Percentiles rank a stretch among this genome's conserved stretches.
Conservation (phyloP, 1,140 invertebrate species). For the Acromyrmex heyeri region DNA sequence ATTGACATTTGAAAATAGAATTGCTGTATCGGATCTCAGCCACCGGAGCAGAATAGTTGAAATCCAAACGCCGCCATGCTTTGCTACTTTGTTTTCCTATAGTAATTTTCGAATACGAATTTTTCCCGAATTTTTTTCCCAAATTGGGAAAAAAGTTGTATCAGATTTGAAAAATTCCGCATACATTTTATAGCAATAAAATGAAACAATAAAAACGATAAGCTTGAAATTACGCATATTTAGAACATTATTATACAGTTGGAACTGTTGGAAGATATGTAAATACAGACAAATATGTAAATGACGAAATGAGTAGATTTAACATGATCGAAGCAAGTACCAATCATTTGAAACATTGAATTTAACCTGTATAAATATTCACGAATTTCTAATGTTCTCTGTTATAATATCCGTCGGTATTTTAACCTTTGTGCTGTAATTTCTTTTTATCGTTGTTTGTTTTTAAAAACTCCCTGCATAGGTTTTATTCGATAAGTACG, state of each 20-base stretch:
- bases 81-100: too few species aligned
- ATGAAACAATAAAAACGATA: neutral
- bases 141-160: neutral
- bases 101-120: too few species aligned
- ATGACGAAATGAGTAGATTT: constrained; percentile 33
- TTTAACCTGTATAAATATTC: constrained; percentile 16
- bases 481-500: neutral
- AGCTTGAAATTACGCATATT: constrained; percentile 9
- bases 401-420: constrained; percentile 6
- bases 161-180: neutral
- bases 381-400: neutral
- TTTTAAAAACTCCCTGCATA: constrained; percentile 12
- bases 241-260: constrained; percentile 15
- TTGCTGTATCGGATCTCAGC: too few species aligned
- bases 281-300: constrained; percentile 1
- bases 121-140: too few species aligned
- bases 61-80: too few species aligned
- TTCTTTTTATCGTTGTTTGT: constrained; percentile 30
- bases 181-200: neutral
- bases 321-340: constrained; percentile 8
- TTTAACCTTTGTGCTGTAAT: neutral
- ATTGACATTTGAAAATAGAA: too few species aligned
- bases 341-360: constrained; percentile 30
- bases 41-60: too few species aligned
- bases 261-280: neutral